These are phyloP conservation scores for Pedicia rivosa DNA, from an alignment of 2,888 invertebrate genomes.

Conservation along the genomic window DNA sequence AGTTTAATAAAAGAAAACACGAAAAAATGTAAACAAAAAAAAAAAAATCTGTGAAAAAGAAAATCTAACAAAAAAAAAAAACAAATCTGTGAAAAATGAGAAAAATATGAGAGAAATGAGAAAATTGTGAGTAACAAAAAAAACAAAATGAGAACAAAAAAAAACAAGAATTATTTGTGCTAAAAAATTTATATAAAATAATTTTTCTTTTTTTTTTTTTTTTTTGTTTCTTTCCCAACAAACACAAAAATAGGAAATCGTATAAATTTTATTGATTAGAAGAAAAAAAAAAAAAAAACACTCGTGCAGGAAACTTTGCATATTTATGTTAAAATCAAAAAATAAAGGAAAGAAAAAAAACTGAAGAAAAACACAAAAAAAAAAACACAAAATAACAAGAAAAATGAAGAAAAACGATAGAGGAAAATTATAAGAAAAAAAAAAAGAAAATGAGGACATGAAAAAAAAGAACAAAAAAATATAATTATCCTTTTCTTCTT, in stretches of 20 bases:
- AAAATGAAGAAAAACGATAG: background rate
- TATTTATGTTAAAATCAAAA: no score
- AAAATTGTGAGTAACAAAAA: slow-evolving; percentile 10
- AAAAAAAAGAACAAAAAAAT: background rate
- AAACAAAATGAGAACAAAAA: slow-evolving; percentile 7
- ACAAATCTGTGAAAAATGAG: no score
- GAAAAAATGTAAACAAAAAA: no score
- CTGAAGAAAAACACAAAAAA: no score
- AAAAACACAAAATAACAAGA: no score
- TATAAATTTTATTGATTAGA: background rate
- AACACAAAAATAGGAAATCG: background rate
- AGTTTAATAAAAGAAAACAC: no score
- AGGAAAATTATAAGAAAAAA: background rate
- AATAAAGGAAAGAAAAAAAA: no score
- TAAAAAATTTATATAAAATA: background rate
- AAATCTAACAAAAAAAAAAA: no score
- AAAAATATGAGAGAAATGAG: slow-evolving; percentile 9
- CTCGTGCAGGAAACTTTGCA: slow-evolving; percentile 9
- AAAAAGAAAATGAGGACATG: background rate
- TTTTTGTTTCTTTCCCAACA: no score
- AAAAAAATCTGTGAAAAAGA: no score
- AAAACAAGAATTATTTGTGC: background rate
- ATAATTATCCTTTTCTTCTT: background rate
- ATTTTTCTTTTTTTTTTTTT: no score
- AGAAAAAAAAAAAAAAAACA: slow-evolving; percentile 6